Conservation (phyloP, 2,113 vertebrate species). For the Leiothrix lutea region DNA sequence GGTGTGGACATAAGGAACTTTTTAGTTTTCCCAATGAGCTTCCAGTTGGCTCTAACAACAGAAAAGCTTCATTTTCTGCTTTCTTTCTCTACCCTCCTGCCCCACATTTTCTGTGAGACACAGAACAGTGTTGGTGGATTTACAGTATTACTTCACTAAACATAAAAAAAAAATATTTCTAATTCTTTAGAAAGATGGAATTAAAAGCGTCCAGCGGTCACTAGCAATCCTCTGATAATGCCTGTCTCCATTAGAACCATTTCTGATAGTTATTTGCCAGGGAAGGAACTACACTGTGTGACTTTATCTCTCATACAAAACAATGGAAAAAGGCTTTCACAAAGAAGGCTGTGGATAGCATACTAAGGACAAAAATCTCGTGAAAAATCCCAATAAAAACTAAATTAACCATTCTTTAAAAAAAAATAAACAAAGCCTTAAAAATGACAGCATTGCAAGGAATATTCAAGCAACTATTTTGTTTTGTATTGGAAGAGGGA, state of each 20-base stretch:
- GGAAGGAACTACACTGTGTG: background rate
- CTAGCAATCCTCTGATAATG: background rate
- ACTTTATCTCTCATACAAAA: background rate
- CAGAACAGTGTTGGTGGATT: background rate
- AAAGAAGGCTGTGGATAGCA: background rate
- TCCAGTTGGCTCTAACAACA: constrained; percentile 2
- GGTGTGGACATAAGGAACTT: constrained; percentile 12
- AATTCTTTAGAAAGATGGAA: background rate
- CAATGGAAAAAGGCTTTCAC: background rate
- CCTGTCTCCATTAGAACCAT: background rate
- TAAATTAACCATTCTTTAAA: background rate
- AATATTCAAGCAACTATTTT: constrained; percentile 48
- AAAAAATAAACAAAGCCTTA: background rate
- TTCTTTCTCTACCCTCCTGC: background rate
- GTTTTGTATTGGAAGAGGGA: constrained; percentile 43
- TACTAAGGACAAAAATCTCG: background rate
- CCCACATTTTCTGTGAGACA: background rate
- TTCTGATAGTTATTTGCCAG: background rate
- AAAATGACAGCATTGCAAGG: background rate
- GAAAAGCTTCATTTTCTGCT: background rate
- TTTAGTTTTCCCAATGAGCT: background rate
- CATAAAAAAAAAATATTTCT: background rate
- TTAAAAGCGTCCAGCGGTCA: background rate
- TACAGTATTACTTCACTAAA: background rate
- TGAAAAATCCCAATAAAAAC: background rate